Base-by-base conservation (phyloP, 2,797 vertebrate genomes). In the Diceros bicornis region DNA sequence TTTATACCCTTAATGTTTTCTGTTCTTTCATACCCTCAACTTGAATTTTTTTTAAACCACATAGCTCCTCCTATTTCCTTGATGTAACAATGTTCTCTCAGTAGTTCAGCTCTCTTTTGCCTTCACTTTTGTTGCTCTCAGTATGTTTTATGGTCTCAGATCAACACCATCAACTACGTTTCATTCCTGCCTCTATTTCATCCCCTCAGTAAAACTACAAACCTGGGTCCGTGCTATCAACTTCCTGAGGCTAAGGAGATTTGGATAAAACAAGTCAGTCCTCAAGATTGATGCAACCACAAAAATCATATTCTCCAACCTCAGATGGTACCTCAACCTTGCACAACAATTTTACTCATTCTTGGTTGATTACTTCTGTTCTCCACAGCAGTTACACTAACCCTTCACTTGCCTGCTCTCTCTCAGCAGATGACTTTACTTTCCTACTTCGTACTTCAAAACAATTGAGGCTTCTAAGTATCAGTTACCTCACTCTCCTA, bases 201-300 rank as follows among this genome's bases (percentile, higher is more conserved):
- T 74, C 52, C 41, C 93, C 14, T 32, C 34, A 44, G 27, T 25
- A 74, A 71, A 95, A 32, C 52, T 50, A 34, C 5, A 62, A 7
- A 4, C 1, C 41, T 44, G 1, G 4, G 17, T 61, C 37, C 4
- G 1, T 37, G 59, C 41, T 66, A 47, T 4, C 1, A 11, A 57
- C 18, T 82, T 83, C 18, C 21, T 16, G 17, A 25, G 44, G 10
- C 20, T 71, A 37, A 84, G 12, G 37, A 2, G 90, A 14, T 52
- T 66, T n/a, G 34, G 92, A 69, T 75, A 59, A 94, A 91, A 88
- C 29, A 79, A 41, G 13, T n/a, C 17, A 79, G 34, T 2, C 13
- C 11, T 77, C 21, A 52, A 74, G 17, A 72, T 17, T 50, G 6
- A 17, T 59, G 11, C 11, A 69, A 6, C 8, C 66, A 18, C 34